Percentiles rank a stretch among this genome's conserved stretches.
These are phyloP conservation scores for Lacerta viridis DNA, from an alignment of 2,797 vertebrate genomes.

Conservation along the genomic window DNA sequence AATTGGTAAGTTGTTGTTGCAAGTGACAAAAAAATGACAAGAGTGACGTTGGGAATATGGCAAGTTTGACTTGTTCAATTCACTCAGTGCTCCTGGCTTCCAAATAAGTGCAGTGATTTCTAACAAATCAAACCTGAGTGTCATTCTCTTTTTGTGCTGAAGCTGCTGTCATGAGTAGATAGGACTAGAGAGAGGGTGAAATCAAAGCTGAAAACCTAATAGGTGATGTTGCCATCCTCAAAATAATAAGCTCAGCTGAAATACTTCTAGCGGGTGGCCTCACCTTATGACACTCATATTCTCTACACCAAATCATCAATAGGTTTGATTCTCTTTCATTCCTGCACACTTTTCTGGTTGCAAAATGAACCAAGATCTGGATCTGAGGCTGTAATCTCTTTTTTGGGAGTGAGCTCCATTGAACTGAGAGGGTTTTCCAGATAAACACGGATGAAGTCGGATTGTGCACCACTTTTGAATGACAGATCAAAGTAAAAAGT, in stretches of 20 bases:
- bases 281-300: conserved; percentile 12
- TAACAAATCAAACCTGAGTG: conserved; percentile 54
- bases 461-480: neutral
- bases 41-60: conserved; percentile 42
- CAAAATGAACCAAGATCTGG: neutral
- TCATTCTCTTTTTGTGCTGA: conserved; percentile 42
- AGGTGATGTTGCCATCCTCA: conserved; percentile 13
- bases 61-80: conserved; percentile 59
- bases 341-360: neutral
- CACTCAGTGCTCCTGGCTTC: conserved; percentile 50
- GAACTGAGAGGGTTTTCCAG: neutral
- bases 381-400: neutral
- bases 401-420: neutral
- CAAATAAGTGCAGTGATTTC: conserved; percentile 61
- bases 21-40: conserved; percentile 66
- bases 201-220: conserved; percentile 45
- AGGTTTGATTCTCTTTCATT: neutral
- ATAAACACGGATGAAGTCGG: neutral
- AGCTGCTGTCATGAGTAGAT: conserved; percentile 47
- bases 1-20: conserved; percentile 72
- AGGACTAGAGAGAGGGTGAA: conserved; percentile 10
- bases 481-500: neutral
- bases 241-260: conserved; percentile 48
- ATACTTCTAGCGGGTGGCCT: conserved; percentile 16
- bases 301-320: neutral